Evolutionary conservation across 2,888 invertebrate species (phyloP).

Genomic region (Drosophila prolongata): DNA sequence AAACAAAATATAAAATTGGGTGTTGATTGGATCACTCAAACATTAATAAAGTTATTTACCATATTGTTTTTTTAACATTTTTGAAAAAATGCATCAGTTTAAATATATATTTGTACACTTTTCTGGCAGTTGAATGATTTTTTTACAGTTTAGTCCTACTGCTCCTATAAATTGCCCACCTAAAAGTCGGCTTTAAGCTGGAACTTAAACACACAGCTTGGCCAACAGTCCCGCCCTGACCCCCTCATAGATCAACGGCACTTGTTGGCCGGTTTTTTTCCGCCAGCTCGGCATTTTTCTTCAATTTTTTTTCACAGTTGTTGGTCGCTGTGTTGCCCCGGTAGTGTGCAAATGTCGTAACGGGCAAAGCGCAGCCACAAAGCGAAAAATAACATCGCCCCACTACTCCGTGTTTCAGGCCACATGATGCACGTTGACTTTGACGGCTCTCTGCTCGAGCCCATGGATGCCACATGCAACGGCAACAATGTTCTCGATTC

Average conservation of each 20-base stretch:
- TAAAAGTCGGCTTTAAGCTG: conserved; percentile 19
- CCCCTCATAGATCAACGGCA: conserved; percentile 41
- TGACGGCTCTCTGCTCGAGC: conserved; percentile 48
- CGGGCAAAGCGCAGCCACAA: conserved; percentile 66
- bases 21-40: too few relatives aligned
- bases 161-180: conserved; percentile 9
- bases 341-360: conserved; percentile 66
- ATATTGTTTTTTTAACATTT: not conserved
- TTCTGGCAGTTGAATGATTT: not conserved
- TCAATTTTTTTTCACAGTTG: conserved; percentile 7
- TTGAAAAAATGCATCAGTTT: too few relatives aligned
- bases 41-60: too few relatives aligned
- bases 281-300: conserved; percentile 19
- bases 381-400: conserved; percentile 72
- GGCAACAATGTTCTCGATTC: conserved; percentile 26
- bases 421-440: conserved; percentile 69
- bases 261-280: conserved; percentile 42
- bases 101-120: too few relatives aligned
- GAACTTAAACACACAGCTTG: conserved; percentile 35
- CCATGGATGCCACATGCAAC: conserved; percentile 42
- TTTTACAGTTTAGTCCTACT: not conserved
- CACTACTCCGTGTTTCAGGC: conserved; percentile 27
- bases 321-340: not conserved
- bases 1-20: too few relatives aligned
- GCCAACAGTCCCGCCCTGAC: conserved; percentile 31